Percentiles rank a stretch among this genome's conserved stretches.
These are phyloP conservation scores for Tachycineta bicolor DNA, from an alignment of 2,113 vertebrate genomes.

Conservation along the genomic window DNA sequence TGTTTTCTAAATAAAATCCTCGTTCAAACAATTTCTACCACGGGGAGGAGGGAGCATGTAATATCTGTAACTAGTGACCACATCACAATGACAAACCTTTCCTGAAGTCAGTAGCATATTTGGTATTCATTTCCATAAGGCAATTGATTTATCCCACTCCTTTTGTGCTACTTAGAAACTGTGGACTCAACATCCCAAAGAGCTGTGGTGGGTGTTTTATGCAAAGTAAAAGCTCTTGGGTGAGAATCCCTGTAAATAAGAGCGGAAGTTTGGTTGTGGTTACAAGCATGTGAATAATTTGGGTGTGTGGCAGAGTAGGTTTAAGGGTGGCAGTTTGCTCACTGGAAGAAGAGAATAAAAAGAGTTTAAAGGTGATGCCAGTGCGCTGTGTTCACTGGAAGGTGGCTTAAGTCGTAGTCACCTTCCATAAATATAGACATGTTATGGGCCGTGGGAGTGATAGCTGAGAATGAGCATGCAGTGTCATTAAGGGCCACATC, in stretches of 20 bases:
- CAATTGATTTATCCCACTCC: background rate
- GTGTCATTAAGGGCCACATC: background rate
- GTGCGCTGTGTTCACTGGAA: background rate
- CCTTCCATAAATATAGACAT: background rate
- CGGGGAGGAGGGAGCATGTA: background rate
- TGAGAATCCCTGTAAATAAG: background rate
- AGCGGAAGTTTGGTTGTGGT: background rate
- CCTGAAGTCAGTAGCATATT: background rate
- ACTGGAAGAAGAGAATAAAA: background rate
- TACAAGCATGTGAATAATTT: background rate
- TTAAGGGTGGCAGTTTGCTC: background rate
- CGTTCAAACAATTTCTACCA: background rate
- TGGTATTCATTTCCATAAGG: background rate
- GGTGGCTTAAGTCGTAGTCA: background rate
- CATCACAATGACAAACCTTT: background rate
- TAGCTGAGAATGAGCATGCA: background rate
- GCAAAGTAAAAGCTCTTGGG: background rate
- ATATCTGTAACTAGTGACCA: background rate
- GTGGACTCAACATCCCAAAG: background rate
- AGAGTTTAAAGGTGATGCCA: background rate
- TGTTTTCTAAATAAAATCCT: background rate
- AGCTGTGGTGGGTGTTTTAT: background rate
- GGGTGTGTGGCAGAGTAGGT: background rate
- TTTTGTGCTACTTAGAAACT: background rate
- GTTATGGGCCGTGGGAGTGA: fast-evolving